Percentiles rank a stretch among this genome's conserved stretches.
These are phyloP conservation scores for Oasisia sp. DNA, from an alignment of 2,888 invertebrate genomes.

Conservation along the genomic window DNA sequence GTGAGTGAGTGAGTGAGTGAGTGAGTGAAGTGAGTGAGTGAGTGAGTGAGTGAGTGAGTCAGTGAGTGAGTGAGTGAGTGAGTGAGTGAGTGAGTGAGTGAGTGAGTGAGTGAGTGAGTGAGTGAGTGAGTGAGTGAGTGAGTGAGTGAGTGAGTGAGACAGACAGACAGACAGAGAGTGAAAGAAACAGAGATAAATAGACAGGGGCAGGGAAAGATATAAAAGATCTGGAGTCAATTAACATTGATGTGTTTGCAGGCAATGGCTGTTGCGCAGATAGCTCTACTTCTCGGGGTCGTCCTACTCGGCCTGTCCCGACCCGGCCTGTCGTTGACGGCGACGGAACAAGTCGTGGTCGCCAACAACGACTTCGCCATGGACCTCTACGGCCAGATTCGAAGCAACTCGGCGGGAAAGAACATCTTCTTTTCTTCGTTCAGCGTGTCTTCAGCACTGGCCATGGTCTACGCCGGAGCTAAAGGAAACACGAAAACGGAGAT, in stretches of 20 bases:
- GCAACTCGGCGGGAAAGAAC: neutral
- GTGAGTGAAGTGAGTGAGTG: too few species aligned
- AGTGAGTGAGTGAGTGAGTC: too few species aligned
- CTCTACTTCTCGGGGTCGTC: neutral
- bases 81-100: too few species aligned
- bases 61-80: too few species aligned
- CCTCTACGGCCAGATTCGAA: conserved; percentile 10
- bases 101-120: too few species aligned
- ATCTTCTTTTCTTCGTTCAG: neutral
- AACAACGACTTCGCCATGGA: conserved; percentile 12
- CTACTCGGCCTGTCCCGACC: neutral
- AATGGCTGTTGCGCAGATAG: neutral
- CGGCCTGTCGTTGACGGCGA: neutral
- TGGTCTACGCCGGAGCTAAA: neutral
- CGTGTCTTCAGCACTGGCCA: neutral
- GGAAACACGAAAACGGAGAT: neutral
- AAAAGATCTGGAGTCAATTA: neutral
- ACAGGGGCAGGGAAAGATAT: neutral
- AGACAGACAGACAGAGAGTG: too few species aligned
- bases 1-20: too few species aligned
- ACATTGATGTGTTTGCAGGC: neutral
- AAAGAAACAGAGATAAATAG: neutral
- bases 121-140: too few species aligned
- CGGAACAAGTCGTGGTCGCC: neutral
- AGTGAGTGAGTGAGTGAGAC: too few species aligned